A percentile compares a stretch with the other conserved stretches of the same genome.
Evolutionary conservation across 2,888 invertebrate genomes (phyloP).

Genomic region (Pseudoips prasinana): DNA sequence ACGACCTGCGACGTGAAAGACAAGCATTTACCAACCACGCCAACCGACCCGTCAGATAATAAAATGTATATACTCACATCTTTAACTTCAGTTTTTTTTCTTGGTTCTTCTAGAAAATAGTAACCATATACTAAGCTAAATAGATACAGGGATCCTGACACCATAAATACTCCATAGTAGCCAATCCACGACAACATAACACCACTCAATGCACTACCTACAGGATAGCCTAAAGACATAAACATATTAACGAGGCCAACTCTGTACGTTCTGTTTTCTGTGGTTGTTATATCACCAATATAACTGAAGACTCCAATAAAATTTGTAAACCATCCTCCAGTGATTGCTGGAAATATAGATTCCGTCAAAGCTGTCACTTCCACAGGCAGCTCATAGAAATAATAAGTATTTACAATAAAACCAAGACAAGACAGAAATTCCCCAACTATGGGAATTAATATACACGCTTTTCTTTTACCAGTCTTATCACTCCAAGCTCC

Average conservation of each 20-base stretch:
- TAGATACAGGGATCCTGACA: slow-evolving; percentile 87
- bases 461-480: slow-evolving; percentile 88
- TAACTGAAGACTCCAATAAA: slow-evolving; percentile 94
- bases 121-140: slow-evolving; percentile 88
- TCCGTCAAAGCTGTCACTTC: slow-evolving; percentile 90
- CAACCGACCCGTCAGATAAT: no score
- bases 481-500: slow-evolving; percentile 90
- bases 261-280: slow-evolving; percentile 90
- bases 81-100: slow-evolving; percentile 38
- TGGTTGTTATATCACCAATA: slow-evolving; percentile 91
- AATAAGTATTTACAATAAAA: slow-evolving; percentile 89
- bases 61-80: slow-evolving; percentile 52
- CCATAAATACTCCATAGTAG: slow-evolving; percentile 90
- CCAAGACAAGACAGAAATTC: slow-evolving; percentile 90
- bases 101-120: slow-evolving; percentile 85
- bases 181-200: slow-evolving; percentile 86
- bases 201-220: slow-evolving; percentile 93
- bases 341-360: slow-evolving; percentile 89
- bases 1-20: no score
- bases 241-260: slow-evolving; percentile 94
- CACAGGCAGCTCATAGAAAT: slow-evolving; percentile 89
- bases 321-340: slow-evolving; percentile 94
- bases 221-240: slow-evolving; percentile 92
- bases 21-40: no score
- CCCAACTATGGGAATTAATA: slow-evolving; percentile 90